Conservation (phyloP, 2,888 invertebrate species). For the Eutolmus rufibarbis region DNA sequence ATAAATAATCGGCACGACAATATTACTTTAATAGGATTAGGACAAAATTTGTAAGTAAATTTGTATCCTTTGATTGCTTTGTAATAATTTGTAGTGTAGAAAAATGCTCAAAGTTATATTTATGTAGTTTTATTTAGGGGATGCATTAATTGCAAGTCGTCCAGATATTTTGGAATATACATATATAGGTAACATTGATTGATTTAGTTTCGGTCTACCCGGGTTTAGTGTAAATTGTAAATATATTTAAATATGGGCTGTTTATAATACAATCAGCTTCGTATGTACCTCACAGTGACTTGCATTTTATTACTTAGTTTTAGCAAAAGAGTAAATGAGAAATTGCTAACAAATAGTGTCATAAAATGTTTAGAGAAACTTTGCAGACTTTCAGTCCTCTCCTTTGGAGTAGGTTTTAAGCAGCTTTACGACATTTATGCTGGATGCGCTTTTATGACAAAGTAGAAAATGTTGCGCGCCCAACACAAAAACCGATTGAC, state of each 20-base stretch:
- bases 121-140: too few relatives aligned
- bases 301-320: neutral
- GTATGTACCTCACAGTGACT: neutral
- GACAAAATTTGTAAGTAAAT: too few relatives aligned
- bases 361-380: neutral
- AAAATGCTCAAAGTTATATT: too few relatives aligned
- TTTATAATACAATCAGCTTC: neutral
- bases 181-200: too few relatives aligned
- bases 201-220: too few relatives aligned
- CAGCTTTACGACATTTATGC: neutral
- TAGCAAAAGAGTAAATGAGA: neutral
- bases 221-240: neutral
- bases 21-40: too few relatives aligned
- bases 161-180: too few relatives aligned
- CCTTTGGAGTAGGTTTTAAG: neutral
- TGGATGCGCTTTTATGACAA: neutral
- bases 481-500: neutral
- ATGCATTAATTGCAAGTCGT: too few relatives aligned
- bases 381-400: neutral
- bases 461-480: neutral
- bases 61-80: too few relatives aligned
- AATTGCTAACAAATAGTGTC: neutral
- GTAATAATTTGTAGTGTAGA: too few relatives aligned
- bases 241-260: neutral
- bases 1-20: too few relatives aligned